These are phyloP conservation scores for Parnassius glacialis DNA, from an alignment of 2,888 invertebrate genomes.

Conservation along the genomic window DNA sequence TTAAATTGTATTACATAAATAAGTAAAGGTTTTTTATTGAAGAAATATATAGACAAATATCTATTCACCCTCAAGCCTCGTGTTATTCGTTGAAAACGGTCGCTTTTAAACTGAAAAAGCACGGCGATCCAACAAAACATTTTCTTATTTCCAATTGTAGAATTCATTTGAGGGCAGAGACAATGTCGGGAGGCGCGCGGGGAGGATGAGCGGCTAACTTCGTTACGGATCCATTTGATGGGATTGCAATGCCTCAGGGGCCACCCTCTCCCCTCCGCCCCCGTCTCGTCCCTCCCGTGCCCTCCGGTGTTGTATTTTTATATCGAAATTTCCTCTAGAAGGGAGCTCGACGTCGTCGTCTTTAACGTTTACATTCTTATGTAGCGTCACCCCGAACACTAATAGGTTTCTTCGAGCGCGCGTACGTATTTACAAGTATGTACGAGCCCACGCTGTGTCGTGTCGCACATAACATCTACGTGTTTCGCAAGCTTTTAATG, in stretches of 20 bases:
- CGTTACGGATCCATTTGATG: constrained; percentile 91
- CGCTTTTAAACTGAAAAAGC: constrained; percentile 78
- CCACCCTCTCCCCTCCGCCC: constrained; percentile 52
- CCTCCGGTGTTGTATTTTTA: constrained; percentile 75
- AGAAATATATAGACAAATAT: constrained; percentile 28
- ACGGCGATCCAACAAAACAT: constrained; percentile 77
- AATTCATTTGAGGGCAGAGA: constrained; percentile 82
- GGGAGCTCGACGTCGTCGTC: constrained; percentile 72
- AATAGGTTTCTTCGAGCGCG: constrained; percentile 70
- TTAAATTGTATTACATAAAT: constrained; percentile 17
- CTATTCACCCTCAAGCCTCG: constrained; percentile 42
- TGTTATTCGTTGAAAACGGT: constrained; percentile 70
- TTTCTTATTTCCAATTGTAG: constrained; percentile 82
- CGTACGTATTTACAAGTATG: constrained; percentile 33
- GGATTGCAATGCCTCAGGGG: constrained; percentile 84
- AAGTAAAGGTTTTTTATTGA: constrained; percentile 35
- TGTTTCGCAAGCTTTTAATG: constrained; percentile 36
- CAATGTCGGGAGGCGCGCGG: constrained; percentile 79
- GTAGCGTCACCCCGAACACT: constrained; percentile 77
- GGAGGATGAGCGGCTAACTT: constrained; percentile 84
- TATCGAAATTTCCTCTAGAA: constrained; percentile 79
- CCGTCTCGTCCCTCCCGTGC: constrained; percentile 44
- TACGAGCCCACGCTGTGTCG: constrained; percentile 19
- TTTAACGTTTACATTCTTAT: constrained; percentile 81
- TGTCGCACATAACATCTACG: constrained; percentile 38